Percentiles rank a stretch among this genome's conserved stretches.
Conservation (phyloP, 1,140 invertebrate species). For the Sipha flava region DNA sequence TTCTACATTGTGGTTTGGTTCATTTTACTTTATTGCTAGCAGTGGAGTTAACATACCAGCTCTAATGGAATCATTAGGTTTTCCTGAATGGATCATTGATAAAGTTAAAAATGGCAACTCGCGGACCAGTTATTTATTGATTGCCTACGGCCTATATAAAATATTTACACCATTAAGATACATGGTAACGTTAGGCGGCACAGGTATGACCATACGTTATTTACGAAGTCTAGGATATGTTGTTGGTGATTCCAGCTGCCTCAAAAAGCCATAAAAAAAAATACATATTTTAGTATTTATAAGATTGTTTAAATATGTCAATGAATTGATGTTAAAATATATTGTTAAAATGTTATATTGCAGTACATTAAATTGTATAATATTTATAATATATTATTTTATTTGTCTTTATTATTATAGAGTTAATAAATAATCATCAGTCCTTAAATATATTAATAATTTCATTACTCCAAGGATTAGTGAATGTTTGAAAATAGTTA, state of each 20-base stretch:
- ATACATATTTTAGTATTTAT: neutral
- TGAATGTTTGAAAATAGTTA: too few relatives aligned
- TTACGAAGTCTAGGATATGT: neutral
- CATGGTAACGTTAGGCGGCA: conserved; percentile 67
- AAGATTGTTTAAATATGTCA: neutral
- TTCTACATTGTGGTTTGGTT: conserved; percentile 72
- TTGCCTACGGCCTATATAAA: conserved; percentile 86
- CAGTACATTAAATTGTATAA: too few relatives aligned
- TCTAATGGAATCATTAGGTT: conserved; percentile 61
- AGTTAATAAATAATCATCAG: too few relatives aligned
- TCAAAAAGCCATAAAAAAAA: neutral
- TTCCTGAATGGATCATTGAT: conserved; percentile 66
- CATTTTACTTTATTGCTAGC: conserved; percentile 55
- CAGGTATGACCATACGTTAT: conserved; percentile 43
- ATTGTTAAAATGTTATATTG: neutral
- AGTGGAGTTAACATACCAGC: conserved; percentile 81
- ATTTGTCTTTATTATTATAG: too few relatives aligned
- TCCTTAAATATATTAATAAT: too few relatives aligned
- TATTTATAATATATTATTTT: neutral
- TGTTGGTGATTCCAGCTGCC: too few relatives aligned
- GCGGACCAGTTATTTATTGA: conserved; percentile 74
- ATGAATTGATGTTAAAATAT: neutral
- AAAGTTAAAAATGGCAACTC: conserved; percentile 57
- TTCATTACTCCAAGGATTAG: too few relatives aligned
- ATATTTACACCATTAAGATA: conserved; percentile 81